phyloP scores from a whole-genome alignment of 1,140 invertebrate species.

The Cydia splendana region DNA sequence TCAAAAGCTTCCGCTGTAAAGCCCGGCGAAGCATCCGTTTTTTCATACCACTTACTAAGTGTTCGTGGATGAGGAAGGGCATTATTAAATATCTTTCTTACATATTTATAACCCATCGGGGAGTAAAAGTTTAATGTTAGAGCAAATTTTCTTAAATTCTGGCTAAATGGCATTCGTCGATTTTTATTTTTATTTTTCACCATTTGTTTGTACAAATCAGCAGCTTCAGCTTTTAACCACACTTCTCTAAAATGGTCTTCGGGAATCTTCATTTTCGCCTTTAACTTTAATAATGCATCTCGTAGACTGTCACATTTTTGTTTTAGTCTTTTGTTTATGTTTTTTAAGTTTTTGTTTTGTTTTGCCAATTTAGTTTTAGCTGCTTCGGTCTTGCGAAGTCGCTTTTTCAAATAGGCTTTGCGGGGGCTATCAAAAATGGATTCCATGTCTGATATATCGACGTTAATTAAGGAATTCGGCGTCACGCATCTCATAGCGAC shows the following conservation, averaged over 20 bases:
- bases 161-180: slow-evolving; percentile 32
- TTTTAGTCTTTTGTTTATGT: slow-evolving; percentile 35
- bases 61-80: slow-evolving; percentile 63
- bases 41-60: slow-evolving; percentile 63
- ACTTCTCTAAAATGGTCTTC: slow-evolving; percentile 33
- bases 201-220: no score
- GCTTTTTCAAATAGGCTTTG: not conserved
- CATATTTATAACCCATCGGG: slow-evolving; percentile 39
- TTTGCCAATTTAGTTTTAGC: not conserved
- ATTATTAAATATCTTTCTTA: slow-evolving; percentile 55
- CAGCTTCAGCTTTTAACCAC: not conserved
- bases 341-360: not conserved
- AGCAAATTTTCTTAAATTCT: slow-evolving; percentile 41
- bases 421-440: no score
- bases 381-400: slow-evolving; percentile 11
- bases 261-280: slow-evolving; percentile 34
- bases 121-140: slow-evolving; percentile 68
- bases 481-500: no score
- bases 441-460: no score
- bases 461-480: slow-evolving; percentile 1
- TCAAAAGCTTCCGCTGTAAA: slow-evolving; percentile 62
- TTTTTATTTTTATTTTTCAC: no score
- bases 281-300: slow-evolving; percentile 26
- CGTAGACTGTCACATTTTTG: slow-evolving; percentile 33
- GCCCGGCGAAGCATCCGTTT: slow-evolving; percentile 54